A percentile compares a stretch with the other conserved stretches of the same genome.
These are phyloP conservation scores for Diogma glabrata DNA, from an alignment of 2,888 invertebrate genomes.

Conservation along the genomic window DNA sequence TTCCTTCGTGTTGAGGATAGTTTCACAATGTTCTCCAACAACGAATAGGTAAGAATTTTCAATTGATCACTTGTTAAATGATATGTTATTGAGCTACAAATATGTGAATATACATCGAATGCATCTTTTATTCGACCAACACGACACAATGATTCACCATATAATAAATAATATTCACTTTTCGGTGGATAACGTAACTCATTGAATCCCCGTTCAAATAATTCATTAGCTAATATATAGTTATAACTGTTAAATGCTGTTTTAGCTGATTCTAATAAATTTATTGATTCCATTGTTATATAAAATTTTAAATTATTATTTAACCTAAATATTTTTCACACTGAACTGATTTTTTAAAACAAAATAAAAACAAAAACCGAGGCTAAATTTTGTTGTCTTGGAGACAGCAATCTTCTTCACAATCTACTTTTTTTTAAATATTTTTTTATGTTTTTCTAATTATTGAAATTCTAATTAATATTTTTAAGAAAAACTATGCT, in stretches of 20 bases:
- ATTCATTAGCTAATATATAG: slow-evolving; percentile 34
- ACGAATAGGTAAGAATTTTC: slow-evolving; percentile 35
- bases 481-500: too few relatives aligned
- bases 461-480: too few relatives aligned
- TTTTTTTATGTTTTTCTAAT: too few relatives aligned
- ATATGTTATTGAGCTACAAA: slow-evolving; percentile 35
- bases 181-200: slow-evolving; percentile 4
- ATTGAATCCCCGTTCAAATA: slow-evolving; percentile 33
- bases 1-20: slow-evolving; percentile 1
- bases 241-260: slow-evolving; percentile 36
- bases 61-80: slow-evolving; percentile 38
- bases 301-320: slow-evolving; percentile 4
- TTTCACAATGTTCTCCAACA: slow-evolving; percentile 35
- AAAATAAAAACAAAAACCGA: slow-evolving; percentile 7
- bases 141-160: slow-evolving; percentile 41
- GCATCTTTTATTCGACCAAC: slow-evolving; percentile 41
- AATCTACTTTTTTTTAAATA: too few relatives aligned
- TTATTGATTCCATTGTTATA: slow-evolving; percentile 15
- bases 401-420: too few relatives aligned
- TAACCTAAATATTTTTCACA: slow-evolving; percentile 3
- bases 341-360: slow-evolving; percentile 6
- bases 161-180: slow-evolving; percentile 31
- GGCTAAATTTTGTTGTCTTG: too few relatives aligned
- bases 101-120: slow-evolving; percentile 39
- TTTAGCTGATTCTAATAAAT: slow-evolving; percentile 33